These are phyloP conservation scores for Synanthedon vespiformis DNA, from an alignment of 2,888 invertebrate species.

Conservation along the genomic window DNA sequence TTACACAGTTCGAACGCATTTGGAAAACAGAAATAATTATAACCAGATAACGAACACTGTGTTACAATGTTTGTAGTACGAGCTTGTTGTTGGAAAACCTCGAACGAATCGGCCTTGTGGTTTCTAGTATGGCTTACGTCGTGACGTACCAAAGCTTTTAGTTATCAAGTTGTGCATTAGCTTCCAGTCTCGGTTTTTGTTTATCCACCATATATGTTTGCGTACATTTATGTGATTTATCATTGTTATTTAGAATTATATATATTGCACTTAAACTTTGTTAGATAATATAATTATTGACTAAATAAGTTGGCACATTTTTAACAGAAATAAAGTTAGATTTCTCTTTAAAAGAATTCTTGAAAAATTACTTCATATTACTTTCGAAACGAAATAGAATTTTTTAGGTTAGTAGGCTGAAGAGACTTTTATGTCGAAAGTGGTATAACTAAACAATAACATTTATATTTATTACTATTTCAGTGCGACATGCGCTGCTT, in stretches of 20 bases:
- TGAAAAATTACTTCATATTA: no score
- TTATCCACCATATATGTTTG: slow-evolving; percentile 25
- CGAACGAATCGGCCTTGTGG: neutral
- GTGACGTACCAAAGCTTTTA: slow-evolving; percentile 45
- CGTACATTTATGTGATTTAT: slow-evolving; percentile 29
- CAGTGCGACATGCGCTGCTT: no score
- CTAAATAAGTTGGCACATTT: no score
- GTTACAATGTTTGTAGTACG: neutral
- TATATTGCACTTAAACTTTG: slow-evolving; percentile 1
- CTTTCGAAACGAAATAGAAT: no score
- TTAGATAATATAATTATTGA: no score
- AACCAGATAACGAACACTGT: neutral
- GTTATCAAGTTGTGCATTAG: slow-evolving; percentile 47
- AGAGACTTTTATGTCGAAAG: no score
- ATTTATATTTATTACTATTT: no score
- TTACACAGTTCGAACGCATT: neutral
- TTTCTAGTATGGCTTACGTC: slow-evolving; percentile 8
- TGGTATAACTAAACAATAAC: no score
- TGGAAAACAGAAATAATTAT: neutral
- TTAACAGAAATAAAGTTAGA: no score
- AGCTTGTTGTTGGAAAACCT: neutral
- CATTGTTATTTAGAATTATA: slow-evolving; percentile 17
- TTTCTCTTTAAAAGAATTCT: no score
- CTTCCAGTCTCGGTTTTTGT: slow-evolving; percentile 19
- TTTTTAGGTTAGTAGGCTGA: no score